These are phyloP conservation scores for Boulengeromyrus knoepffleri DNA, from an alignment of 2,113 vertebrate species.

Conservation along the genomic window DNA sequence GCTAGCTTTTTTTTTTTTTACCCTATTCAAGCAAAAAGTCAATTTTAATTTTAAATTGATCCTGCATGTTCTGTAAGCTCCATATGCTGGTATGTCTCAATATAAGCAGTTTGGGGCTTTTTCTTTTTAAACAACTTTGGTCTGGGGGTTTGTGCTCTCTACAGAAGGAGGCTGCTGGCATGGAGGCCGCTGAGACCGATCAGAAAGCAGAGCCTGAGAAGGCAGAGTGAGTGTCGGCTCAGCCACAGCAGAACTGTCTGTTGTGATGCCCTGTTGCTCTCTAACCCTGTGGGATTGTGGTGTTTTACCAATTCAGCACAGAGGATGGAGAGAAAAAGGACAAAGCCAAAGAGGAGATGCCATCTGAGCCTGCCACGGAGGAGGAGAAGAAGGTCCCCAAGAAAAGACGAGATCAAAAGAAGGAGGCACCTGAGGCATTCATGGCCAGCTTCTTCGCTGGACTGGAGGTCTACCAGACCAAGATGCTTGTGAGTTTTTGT, in stretches of 20 bases:
- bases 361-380: slow-evolving; percentile 51
- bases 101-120: not conserved
- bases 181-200: slow-evolving; percentile 61
- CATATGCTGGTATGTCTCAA: not conserved
- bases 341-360: slow-evolving; percentile 66
- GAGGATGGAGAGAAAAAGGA: slow-evolving; percentile 90
- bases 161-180: slow-evolving; percentile 72
- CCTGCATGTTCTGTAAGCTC: not conserved
- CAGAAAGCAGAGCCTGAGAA: slow-evolving; percentile 81
- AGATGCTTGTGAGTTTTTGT: slow-evolving; percentile 72
- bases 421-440: slow-evolving; percentile 77
- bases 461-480: slow-evolving; percentile 90
- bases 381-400: slow-evolving; percentile 68
- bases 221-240: slow-evolving; percentile 76
- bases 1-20: not conserved
- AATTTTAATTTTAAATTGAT: not conserved
- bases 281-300: not conserved
- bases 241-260: not conserved
- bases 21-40: not conserved
- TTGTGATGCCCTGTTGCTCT: not conserved
- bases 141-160: slow-evolving; percentile 26
- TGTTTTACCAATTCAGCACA: slow-evolving; percentile 55
- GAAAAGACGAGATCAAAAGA: slow-evolving; percentile 68
- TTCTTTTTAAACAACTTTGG: not conserved
- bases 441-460: slow-evolving; percentile 89